Evolutionary conservation across 1,140 invertebrate genomes (phyloP).

Genomic region (Drosophila oshimai): DNA sequence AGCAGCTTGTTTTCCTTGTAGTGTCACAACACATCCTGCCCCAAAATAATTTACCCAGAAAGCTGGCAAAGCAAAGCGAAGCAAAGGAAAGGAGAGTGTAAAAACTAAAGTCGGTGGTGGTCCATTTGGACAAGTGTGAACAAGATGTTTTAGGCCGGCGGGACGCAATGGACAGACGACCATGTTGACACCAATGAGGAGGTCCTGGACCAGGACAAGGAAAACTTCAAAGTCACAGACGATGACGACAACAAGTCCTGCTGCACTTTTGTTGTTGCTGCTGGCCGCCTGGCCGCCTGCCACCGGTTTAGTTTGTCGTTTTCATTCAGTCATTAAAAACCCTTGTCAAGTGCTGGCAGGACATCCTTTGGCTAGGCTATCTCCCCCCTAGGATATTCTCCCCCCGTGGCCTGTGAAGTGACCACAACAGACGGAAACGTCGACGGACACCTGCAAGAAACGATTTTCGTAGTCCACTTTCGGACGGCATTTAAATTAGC

Average conservation of each 20-base stretch:
- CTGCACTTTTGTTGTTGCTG: constrained; percentile 54
- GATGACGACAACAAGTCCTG: constrained; percentile 16
- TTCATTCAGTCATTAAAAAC: constrained; percentile 80
- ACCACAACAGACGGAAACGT: constrained; percentile 30
- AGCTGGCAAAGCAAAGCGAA: not conserved
- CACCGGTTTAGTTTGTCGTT: constrained; percentile 69
- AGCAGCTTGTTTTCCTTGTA: constrained; percentile 78
- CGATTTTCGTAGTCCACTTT: constrained; percentile 61
- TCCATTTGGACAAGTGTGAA: constrained; percentile 76
- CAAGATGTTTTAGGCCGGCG: constrained; percentile 76
- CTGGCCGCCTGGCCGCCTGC: no score
- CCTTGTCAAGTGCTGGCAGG: constrained; percentile 71
- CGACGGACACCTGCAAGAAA: constrained; percentile 64
- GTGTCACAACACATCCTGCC: constrained; percentile 70
- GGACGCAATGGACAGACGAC: constrained; percentile 55
- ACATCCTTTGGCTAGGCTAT: constrained; percentile 25
- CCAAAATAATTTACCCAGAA: constrained; percentile 70
- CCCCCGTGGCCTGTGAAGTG: not conserved
- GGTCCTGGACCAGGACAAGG: constrained; percentile 3
- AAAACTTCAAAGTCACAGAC: constrained; percentile 70
- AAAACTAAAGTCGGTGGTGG: constrained; percentile 39
- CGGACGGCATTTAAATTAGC: constrained; percentile 65
- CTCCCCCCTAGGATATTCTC: not conserved
- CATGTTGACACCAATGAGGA: constrained; percentile 69
- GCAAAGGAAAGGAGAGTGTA: constrained; percentile 1